These are phyloP conservation scores for Emys orbicularis DNA, from an alignment of 2,797 vertebrate species.

Conservation along the genomic window DNA sequence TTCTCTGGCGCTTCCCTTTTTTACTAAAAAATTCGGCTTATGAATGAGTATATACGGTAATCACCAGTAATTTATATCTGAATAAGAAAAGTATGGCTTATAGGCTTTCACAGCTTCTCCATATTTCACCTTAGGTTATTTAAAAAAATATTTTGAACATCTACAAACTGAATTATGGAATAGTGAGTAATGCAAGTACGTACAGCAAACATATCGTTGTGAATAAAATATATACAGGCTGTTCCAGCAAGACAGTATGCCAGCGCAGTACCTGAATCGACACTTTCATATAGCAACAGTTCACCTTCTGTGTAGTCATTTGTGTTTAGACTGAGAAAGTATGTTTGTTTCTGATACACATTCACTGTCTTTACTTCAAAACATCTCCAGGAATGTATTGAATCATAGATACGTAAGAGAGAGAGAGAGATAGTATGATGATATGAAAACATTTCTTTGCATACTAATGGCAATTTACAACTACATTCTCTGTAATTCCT, in stretches of 20 bases:
- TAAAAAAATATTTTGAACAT: background rate
- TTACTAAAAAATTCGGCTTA: too few species aligned
- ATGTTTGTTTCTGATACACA: constrained; percentile 67
- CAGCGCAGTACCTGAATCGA: constrained; percentile 72
- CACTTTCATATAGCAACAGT: constrained; percentile 78
- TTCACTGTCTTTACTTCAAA: constrained; percentile 64
- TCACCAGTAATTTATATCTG: background rate
- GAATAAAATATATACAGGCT: constrained; percentile 55
- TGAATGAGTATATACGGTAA: too few species aligned
- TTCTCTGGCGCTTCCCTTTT: too few species aligned
- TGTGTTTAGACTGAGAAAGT: constrained; percentile 77
- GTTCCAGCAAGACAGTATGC: constrained; percentile 64
- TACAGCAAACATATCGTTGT: constrained; percentile 75
- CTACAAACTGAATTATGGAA: background rate
- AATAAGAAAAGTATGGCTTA: background rate
- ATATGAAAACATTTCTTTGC: constrained; percentile 60
- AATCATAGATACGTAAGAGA: constrained; percentile 67
- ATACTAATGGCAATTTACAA: constrained; percentile 29
- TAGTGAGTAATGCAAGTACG: background rate
- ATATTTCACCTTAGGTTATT: background rate
- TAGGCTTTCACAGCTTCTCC: background rate
- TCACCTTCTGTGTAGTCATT: constrained; percentile 65
- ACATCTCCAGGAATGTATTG: constrained; percentile 79
- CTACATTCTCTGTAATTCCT: constrained; percentile 22
- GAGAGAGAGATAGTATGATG: constrained; percentile 52